Evolutionary conservation across 2,797 vertebrate genomes (phyloP), one percentile per base, ranked within the genome.

Genomic region (Dromococcyx pavoninus): DNA sequence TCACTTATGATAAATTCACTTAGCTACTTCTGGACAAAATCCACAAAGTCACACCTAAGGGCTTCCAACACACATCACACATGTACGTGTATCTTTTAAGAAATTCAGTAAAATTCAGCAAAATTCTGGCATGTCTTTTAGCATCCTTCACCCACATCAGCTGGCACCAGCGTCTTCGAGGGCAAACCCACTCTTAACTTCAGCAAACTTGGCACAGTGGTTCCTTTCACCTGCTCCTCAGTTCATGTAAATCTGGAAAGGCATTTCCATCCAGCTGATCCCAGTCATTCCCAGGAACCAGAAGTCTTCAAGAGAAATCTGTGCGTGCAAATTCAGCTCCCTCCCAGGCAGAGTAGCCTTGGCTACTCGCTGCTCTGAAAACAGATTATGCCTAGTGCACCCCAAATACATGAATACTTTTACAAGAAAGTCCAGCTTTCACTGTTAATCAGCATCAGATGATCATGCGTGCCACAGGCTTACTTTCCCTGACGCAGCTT

Each of bases 31-130:
- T 0, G 2, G 56, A 43, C 30, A 56, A 48, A 48, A 48, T 24
- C 46, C 46, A 23, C 46, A 48, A 24, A 48, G 22, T 48, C 46
- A 23, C 23, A 46, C 46, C 30, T 17, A n/a, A 6, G 16, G n/a
- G 23, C 27, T 77, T 78, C 51, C 46, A 84, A 37, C 17, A 14
- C 0, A 0, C 2, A 4, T 61, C 30, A 43, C 23, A 18, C 9
- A 30, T 0, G 3, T 23, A 80, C 1, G 0, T 30, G 13, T 32
- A 62, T 60, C 27, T 44, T 32, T 21, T 7, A 37, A 7, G 2
- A 72, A 78, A 78, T 32, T 39, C 30, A 70, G 62, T 53, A 43
- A 85, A 74, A 77, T 39, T 33, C 74, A 67, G 39, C 35, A 72
- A 41, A 78, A 88, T 60, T 33, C 28, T 54, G 32, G 30, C 39